Evolutionary conservation across 2,888 invertebrate species (phyloP), one percentile per base, ranked within the genome.

Genomic region (Eurytoma californica): DNA sequence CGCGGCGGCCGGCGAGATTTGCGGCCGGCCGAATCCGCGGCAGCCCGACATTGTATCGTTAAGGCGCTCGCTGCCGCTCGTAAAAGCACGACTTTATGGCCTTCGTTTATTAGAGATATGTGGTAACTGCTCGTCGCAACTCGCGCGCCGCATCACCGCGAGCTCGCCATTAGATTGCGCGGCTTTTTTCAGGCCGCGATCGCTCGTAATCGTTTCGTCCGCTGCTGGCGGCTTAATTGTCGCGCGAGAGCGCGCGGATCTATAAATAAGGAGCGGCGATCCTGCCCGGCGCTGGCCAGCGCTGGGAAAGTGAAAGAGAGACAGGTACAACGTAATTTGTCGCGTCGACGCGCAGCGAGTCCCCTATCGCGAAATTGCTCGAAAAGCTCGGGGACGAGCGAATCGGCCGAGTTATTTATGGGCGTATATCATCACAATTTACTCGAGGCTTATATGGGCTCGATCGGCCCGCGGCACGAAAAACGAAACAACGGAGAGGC

Each of bases 401-500:
- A 13, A 60, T 58, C 61, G 30, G 60, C 13, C 18, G 68, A 58
- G 65, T 74, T 75, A 70, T 79, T 74, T 75, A 66, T 66, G 65
- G 70, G 51, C 47, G 70, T 75, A 60, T 70, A 74, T 75, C 70
- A 70, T 75, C 66, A 60, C 79, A 70, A 79, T 70, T 79, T 79
- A 74, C 73, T 58, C 69, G 68, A 69, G 73, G 73, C 69, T 68
- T 69, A 57, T 78, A 68, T 63, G 73, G 73, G 60, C 67, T 68
- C 60, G 51, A 18, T n/a, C n/a, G 69, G 28, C 63, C 9, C 80
- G 82, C 83, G 84, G 85, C 83, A 84, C 83, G 70, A 70, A 79
- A 69, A 74, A 79, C 70, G 68, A 79, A 74, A 76, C 79, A 57
- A 72, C 63, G 55, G 39, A 70, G 39, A 67, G 55, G 20, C 55